Percentiles rank a stretch among this genome's conserved stretches.
These are phyloP conservation scores for Polypterus senegalus DNA, from an alignment of 2,113 vertebrate species.

Conservation along the genomic window DNA sequence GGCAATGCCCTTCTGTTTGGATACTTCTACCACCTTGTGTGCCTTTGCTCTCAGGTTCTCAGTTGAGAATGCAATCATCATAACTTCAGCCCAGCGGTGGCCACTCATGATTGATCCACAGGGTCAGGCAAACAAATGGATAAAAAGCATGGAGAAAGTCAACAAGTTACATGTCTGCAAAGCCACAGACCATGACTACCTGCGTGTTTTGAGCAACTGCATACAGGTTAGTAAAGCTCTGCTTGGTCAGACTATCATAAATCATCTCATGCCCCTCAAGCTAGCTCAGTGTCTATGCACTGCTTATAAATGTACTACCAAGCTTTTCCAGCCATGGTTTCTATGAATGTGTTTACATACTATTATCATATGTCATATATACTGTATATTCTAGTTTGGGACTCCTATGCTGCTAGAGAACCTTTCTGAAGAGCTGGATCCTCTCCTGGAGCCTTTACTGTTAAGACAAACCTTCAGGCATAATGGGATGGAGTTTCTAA, in stretches of 20 bases:
- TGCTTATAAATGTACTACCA: too few species aligned
- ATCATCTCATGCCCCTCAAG: too few species aligned
- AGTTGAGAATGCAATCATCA: constrained; percentile 22
- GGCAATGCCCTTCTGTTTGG: not conserved
- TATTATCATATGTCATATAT: too few species aligned
- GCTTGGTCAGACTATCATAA: too few species aligned
- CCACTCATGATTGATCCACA: constrained; percentile 21
- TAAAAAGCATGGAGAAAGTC: constrained; percentile 24
- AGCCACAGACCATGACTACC: constrained; percentile 8
- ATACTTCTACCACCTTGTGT: not conserved
- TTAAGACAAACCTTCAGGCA: constrained; percentile 32
- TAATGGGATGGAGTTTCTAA: constrained; percentile 26
- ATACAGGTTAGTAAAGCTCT: constrained; percentile 4
- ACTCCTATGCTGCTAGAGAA: constrained; percentile 32
- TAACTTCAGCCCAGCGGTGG: constrained; percentile 19
- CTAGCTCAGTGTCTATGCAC: too few species aligned
- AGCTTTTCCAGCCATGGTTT: too few species aligned
- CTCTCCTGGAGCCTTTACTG: constrained; percentile 18
- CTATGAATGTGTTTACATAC: too few species aligned
- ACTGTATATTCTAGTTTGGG: constrained; percentile 19
- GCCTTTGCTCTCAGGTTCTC: constrained; percentile 15
- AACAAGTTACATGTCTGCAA: constrained; percentile 26
- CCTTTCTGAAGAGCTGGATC: constrained; percentile 30
- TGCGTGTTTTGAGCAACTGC: constrained; percentile 17
- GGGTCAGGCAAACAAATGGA: constrained; percentile 26